phyloP scores from a whole-genome alignment of 2,797 vertebrate genomes.

The Botia kubotai region DNA sequence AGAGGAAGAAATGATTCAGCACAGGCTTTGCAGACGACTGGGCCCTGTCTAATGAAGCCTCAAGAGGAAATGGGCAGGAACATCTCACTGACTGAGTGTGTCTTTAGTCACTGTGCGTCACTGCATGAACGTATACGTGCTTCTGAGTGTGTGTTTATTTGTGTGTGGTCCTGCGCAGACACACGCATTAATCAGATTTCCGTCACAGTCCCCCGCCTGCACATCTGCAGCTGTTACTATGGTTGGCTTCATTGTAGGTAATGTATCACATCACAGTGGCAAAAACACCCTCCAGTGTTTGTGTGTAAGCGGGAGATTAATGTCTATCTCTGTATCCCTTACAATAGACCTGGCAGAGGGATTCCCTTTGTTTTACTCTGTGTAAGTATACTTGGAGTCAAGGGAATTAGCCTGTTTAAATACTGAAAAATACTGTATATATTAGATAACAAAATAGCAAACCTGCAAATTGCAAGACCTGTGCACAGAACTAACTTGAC shows the following conservation, averaged over 20 bases:
- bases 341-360: too few relatives aligned
- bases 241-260: conserved; percentile 30
- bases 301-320: conserved; percentile 3
- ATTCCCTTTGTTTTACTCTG: too few relatives aligned
- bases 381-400: too few relatives aligned
- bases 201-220: conserved; percentile 43
- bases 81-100: conserved; percentile 43
- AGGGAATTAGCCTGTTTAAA: too few relatives aligned
- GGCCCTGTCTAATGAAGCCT: conserved; percentile 50
- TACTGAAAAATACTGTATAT: too few relatives aligned
- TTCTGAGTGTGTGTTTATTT: conserved; percentile 20
- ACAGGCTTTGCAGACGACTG: conserved; percentile 11
- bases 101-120: conserved; percentile 2
- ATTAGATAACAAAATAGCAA: too few relatives aligned
- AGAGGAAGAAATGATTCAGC: conserved; percentile 38
- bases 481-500: too few relatives aligned
- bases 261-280: background rate
- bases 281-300: background rate
- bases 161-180: background rate
- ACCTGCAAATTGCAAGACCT: too few relatives aligned
- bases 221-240: conserved; percentile 38
- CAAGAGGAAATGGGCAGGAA: conserved; percentile 32
- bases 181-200: conserved; percentile 41
- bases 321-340: background rate
- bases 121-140: conserved; percentile 16